Conservation (phyloP, 2,797 vertebrate genomes). For the Propithecus perrieri region DNA sequence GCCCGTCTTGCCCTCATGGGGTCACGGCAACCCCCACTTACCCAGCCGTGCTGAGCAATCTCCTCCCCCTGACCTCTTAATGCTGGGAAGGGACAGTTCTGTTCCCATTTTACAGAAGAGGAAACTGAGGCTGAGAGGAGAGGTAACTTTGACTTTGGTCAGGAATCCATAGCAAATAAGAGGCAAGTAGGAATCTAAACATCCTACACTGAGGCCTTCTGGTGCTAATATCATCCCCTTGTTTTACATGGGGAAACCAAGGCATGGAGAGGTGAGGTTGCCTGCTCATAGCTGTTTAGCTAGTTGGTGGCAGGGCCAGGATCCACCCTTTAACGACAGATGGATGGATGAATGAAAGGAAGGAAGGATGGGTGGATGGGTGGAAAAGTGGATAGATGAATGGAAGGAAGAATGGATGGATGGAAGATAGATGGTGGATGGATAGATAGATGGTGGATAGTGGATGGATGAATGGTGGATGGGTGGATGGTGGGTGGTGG, state of each 20-base stretch:
- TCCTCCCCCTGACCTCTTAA: neutral
- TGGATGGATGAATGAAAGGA: neutral
- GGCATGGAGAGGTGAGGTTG: neutral
- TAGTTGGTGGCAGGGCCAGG: neutral
- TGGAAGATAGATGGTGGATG: too few species aligned
- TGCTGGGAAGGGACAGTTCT: neutral
- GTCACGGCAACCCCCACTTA: rapidly evolving
- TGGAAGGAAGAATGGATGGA: neutral
- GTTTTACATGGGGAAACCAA: neutral
- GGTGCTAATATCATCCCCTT: rapidly evolving
- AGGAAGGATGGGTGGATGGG: neutral
- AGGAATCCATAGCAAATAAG: neutral
- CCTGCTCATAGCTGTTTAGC: neutral
- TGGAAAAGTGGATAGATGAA: neutral
- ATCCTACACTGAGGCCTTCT: neutral
- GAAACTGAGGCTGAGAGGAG: neutral
- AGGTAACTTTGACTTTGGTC: neutral
- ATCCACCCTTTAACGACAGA: neutral
- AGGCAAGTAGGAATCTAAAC: neutral
- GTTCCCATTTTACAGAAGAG: neutral
- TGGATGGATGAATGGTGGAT: too few species aligned
- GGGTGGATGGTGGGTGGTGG: too few species aligned
- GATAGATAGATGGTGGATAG: too few species aligned
- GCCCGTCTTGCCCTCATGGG: neutral
- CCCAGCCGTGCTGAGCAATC: too few species aligned